A percentile compares a stretch with the other conserved stretches of the same genome.
These are phyloP conservation scores for Aspidiotus rigidus DNA, from an alignment of 2,888 invertebrate genomes.

Conservation along the genomic window DNA sequence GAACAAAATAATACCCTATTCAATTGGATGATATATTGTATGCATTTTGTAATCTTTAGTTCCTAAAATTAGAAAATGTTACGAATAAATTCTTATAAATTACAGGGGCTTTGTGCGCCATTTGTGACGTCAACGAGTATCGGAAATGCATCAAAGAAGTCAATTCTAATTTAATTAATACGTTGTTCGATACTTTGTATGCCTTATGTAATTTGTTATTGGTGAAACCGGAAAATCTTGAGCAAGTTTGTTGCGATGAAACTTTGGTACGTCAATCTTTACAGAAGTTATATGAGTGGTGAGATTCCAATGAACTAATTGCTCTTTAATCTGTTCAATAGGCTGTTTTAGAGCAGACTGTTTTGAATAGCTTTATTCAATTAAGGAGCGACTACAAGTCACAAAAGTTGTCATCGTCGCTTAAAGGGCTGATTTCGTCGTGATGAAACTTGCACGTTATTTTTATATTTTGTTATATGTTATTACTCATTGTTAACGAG, in stretches of 20 bases:
- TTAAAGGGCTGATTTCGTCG: constrained; percentile 43
- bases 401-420: constrained; percentile 60
- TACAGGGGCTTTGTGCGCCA: constrained; percentile 89
- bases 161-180: constrained; percentile 65
- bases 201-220: constrained; percentile 90
- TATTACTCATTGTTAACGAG: too few species aligned
- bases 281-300: neutral
- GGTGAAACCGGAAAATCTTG: constrained; percentile 91
- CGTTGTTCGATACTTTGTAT: constrained; percentile 90
- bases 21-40: too few species aligned
- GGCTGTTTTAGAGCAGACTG: constrained; percentile 81
- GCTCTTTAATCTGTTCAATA: constrained; percentile 43
- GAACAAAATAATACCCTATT: too few species aligned
- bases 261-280: constrained; percentile 63
- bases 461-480: too few species aligned
- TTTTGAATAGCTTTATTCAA: constrained; percentile 87
- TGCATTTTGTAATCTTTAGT: neutral
- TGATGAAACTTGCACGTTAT: too few species aligned
- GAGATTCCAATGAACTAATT: neutral
- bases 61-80: neutral
- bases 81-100: constrained; percentile 34
- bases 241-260: constrained; percentile 89
- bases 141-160: constrained; percentile 75
- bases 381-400: constrained; percentile 87
- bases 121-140: constrained; percentile 97